A percentile compares a stretch with the other conserved stretches of the same genome.
phyloP scores from a whole-genome alignment of 1,140 invertebrate genomes.

The Linepithema humile region DNA sequence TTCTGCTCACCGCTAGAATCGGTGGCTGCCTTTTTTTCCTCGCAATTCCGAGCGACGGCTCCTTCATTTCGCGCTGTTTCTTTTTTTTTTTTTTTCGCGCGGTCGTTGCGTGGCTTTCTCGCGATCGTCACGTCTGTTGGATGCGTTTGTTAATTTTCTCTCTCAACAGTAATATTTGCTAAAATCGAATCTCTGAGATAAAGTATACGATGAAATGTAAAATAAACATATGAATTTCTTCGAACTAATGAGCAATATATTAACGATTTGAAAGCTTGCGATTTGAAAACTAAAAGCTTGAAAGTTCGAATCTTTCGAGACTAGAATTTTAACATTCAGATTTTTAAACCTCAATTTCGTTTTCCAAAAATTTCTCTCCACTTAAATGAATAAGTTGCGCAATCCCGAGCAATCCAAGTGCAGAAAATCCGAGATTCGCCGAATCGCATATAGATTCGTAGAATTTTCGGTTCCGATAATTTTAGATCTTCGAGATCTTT shows the following conservation, averaged over 20 bases:
- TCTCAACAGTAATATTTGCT: neutral
- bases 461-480: neutral
- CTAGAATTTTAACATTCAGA: neutral
- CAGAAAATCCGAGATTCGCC: neutral
- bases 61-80: neutral
- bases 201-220: neutral
- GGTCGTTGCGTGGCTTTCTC: too few species aligned
- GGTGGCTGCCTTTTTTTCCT: neutral
- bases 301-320: neutral
- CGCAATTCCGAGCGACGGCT: neutral
- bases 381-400: too few species aligned
- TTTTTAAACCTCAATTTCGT: too few species aligned
- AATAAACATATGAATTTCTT: neutral
- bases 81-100: too few species aligned
- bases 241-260: neutral
- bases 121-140: neutral
- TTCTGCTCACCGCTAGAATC: slow-evolving; percentile 25
- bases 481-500: neutral
- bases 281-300: neutral
- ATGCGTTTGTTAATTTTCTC: neutral
- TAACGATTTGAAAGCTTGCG: neutral
- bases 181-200: neutral
- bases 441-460: neutral
- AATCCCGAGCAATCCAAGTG: neutral
- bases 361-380: too few species aligned